These are phyloP conservation scores for Helostoma temminkii DNA, from an alignment of 2,797 vertebrate species.

Conservation along the genomic window DNA sequence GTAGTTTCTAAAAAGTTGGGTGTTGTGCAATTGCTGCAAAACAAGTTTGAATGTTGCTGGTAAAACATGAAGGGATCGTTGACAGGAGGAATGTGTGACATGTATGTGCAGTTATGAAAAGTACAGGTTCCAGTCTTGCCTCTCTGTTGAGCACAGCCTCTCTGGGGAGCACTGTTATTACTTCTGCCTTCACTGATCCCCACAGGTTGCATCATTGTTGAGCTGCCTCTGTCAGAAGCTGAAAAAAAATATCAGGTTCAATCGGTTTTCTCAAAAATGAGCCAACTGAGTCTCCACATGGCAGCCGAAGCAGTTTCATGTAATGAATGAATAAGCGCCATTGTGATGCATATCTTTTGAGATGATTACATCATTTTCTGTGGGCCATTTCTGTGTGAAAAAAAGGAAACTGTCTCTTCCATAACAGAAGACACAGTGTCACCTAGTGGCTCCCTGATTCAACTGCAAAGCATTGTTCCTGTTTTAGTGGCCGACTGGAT, in stretches of 20 bases:
- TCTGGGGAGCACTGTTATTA: slow-evolving; percentile 13
- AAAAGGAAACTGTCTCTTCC: not conserved
- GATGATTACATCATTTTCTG: slow-evolving; percentile 65
- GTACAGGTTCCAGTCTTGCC: slow-evolving; percentile 43
- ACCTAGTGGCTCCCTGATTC: slow-evolving; percentile 58
- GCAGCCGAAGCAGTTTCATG: slow-evolving; percentile 21
- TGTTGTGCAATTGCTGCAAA: slow-evolving; percentile 68
- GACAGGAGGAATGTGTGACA: slow-evolving; percentile 65
- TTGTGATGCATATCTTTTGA: slow-evolving; percentile 46
- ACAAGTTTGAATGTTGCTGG: slow-evolving; percentile 73
- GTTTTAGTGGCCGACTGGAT: not conserved
- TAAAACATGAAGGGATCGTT: slow-evolving; percentile 34
- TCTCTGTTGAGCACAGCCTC: slow-evolving; percentile 16
- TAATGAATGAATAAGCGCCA: slow-evolving; percentile 36
- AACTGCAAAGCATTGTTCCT: slow-evolving; percentile 20
- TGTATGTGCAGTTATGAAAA: slow-evolving; percentile 44
- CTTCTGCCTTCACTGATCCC: slow-evolving; percentile 14
- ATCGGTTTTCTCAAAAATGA: slow-evolving; percentile 19
- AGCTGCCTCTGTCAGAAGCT: slow-evolving; percentile 17
- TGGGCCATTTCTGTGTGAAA: slow-evolving; percentile 5
- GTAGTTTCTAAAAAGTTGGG: slow-evolving; percentile 24
- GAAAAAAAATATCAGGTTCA: slow-evolving; percentile 31
- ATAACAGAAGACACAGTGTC: slow-evolving; percentile 58
- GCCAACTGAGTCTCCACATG: slow-evolving; percentile 27
- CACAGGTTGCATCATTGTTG: slow-evolving; percentile 36